Conservation (phyloP, 2,113 vertebrate species). For the Chaetorhynchus papuensis region DNA sequence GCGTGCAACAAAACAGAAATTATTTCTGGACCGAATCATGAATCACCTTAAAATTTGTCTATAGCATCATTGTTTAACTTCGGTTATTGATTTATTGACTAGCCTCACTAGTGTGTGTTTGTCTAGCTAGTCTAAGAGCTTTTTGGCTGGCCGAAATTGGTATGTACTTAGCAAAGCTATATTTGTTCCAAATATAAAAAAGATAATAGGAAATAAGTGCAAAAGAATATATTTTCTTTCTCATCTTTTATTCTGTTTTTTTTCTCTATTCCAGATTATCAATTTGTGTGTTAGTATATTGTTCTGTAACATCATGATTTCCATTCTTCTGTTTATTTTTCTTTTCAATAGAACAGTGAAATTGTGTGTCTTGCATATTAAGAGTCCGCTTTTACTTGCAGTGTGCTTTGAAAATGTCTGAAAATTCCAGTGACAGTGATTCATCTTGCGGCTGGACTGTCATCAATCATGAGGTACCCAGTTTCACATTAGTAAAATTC, state of each 20-base stretch:
- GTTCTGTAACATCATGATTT: not conserved
- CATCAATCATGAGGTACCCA: constrained; percentile 89
- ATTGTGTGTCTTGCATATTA: not conserved
- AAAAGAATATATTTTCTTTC: not conserved
- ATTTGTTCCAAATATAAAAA: not conserved
- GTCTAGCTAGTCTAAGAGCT: not conserved
- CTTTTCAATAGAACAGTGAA: not conserved
- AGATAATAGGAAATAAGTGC: not conserved
- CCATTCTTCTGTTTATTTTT: not conserved
- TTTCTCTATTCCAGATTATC: not conserved
- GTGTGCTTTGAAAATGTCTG: constrained; percentile 83
- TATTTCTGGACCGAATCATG: not conserved
- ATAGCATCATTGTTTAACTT: not conserved
- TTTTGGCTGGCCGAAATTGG: not conserved
- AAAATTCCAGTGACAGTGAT: constrained; percentile 91
- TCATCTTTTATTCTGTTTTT: not conserved
- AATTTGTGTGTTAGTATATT: not conserved
- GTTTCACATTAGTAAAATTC: not conserved
- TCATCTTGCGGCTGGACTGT: constrained; percentile 97
- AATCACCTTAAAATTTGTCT: not conserved
- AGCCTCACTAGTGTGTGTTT: fast-evolving
- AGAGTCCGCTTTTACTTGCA: constrained; percentile 48
- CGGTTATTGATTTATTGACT: not conserved
- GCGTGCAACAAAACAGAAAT: not conserved
- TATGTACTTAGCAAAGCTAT: not conserved